phyloP scores from a whole-genome alignment of 92 coral and sea anemone species.

The Metridium senile region DNA sequence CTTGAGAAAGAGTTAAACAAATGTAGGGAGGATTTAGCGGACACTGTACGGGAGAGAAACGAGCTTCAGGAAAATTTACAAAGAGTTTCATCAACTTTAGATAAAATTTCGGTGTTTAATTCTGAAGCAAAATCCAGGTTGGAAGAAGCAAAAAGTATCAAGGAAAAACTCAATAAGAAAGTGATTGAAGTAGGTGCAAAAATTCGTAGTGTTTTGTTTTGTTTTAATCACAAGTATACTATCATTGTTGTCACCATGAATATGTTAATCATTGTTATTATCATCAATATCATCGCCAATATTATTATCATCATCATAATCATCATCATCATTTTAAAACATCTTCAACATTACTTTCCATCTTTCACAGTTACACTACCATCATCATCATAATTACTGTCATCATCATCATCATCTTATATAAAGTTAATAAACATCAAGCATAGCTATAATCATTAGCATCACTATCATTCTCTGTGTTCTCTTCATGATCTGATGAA shows the following conservation, averaged over 20 bases:
- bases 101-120: conserved; percentile 55
- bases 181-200: conserved; percentile 65
- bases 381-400: background rate
- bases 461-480: no score
- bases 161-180: conserved; percentile 79
- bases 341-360: no score
- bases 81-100: conserved; percentile 59
- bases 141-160: conserved; percentile 67
- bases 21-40: conserved; percentile 63
- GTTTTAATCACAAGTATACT: background rate
- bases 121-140: conserved; percentile 59
- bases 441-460: no score
- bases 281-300: no score
- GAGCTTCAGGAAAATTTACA: conserved; percentile 71
- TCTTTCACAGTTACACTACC: no score
- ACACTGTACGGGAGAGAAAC: conserved; percentile 50
- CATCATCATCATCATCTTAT: background rate
- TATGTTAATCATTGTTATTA: background rate
- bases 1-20: conserved; percentile 69
- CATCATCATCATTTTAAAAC: no score
- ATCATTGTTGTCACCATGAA: background rate
- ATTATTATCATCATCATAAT: no score
- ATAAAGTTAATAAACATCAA: no score
- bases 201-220: background rate
- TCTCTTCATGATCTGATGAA: no score